A percentile compares a stretch with the other conserved stretches of the same genome.
Evolutionary conservation across 2,888 invertebrate genomes (phyloP).

Genomic region (Anagyrus pseudococci): DNA sequence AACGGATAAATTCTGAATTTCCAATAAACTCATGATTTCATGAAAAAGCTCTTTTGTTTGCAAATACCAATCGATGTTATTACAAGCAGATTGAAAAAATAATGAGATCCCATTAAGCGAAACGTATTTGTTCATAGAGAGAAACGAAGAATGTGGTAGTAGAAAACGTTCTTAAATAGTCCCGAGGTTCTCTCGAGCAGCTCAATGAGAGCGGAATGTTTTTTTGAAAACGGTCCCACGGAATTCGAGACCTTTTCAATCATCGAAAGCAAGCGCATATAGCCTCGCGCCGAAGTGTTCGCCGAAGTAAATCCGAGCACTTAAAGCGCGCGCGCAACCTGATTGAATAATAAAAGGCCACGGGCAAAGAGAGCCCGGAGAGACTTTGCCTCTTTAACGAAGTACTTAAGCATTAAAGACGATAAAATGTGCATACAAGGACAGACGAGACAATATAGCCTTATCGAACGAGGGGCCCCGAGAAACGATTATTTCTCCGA

Average conservation of each 20-base stretch:
- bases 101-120: too few species aligned
- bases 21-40: too few species aligned
- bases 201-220: neutral
- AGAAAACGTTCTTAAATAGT: neutral
- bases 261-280: too few species aligned
- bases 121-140: too few species aligned
- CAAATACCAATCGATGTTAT: too few species aligned
- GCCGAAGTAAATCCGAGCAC: slow-evolving; percentile 8
- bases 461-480: too few species aligned
- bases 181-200: neutral
- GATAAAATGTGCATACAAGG: neutral
- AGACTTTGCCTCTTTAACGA: slow-evolving; percentile 6
- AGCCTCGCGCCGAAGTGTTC: neutral
- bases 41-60: too few species aligned
- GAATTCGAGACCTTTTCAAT: too few species aligned
- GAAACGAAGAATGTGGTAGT: neutral
- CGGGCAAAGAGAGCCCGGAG: slow-evolving; percentile 5
- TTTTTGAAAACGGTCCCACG: neutral
- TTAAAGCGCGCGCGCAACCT: neutral
- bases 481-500: too few species aligned
- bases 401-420: slow-evolving; percentile 3
- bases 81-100: too few species aligned
- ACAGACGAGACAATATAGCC: neutral
- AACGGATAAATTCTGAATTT: too few species aligned
- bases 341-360: slow-evolving; percentile 16